Evolutionary conservation across 2,113 vertebrate species (phyloP).

Genomic region (Donacobius atricapilla): DNA sequence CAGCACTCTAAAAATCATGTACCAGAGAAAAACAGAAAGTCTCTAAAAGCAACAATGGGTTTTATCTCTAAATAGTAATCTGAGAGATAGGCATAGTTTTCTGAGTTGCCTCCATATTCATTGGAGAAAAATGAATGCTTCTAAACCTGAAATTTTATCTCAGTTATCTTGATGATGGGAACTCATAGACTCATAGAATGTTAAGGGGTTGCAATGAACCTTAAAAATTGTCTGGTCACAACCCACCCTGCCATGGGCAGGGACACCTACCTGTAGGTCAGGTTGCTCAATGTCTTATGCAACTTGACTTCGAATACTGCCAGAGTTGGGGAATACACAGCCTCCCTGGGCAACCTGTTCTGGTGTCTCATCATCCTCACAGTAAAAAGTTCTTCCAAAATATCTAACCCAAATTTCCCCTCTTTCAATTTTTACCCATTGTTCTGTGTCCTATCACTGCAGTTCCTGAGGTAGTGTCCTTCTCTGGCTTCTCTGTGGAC

Average conservation of each 20-base stretch:
- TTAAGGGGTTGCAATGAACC: neutral
- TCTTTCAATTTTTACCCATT: neutral
- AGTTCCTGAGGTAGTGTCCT: neutral
- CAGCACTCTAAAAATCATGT: neutral
- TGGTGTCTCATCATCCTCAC: neutral
- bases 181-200: neutral
- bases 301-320: neutral
- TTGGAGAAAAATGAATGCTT: neutral
- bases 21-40: neutral
- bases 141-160: neutral
- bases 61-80: neutral
- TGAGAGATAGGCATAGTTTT: neutral
- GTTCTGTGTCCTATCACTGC: neutral
- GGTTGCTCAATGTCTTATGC: neutral
- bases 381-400: neutral
- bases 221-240: neutral
- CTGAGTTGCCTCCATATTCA: neutral
- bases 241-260: too few species aligned
- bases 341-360: neutral
- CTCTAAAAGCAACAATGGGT: neutral
- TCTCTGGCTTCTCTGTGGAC: fast-evolving
- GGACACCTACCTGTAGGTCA: neutral
- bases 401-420: neutral
- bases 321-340: neutral
- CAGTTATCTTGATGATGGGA: neutral